Percentiles rank a stretch among this genome's conserved stretches.
Conservation (phyloP, 2,113 vertebrate genomes). For the Chaetops frenatus region DNA sequence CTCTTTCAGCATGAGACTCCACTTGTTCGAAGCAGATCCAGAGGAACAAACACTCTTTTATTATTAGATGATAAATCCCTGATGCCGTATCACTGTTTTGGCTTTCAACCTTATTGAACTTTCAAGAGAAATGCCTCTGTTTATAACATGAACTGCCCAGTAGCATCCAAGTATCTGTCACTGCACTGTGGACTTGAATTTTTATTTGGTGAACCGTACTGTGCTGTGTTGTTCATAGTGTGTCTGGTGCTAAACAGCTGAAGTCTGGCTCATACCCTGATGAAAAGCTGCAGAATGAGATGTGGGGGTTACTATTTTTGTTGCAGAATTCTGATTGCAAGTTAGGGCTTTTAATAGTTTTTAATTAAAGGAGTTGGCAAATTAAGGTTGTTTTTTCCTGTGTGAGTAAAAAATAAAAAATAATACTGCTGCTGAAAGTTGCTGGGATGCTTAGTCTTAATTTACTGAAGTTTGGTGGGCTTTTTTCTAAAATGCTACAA, state of each 20-base stretch:
- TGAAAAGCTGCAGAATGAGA: slow-evolving; percentile 29
- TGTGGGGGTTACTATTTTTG: background rate
- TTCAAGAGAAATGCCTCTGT: slow-evolving; percentile 49
- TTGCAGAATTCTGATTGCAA: background rate
- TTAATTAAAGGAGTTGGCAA: background rate
- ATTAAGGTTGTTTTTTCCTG: background rate
- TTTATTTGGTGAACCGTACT: background rate
- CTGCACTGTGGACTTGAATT: slow-evolving; percentile 26
- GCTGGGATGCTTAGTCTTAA: background rate
- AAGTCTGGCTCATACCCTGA: background rate
- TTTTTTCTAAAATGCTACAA: background rate
- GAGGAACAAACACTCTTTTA: slow-evolving; percentile 54
- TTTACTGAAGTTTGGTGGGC: background rate
- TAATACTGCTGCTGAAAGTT: background rate
- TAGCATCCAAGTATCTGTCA: slow-evolving; percentile 60
- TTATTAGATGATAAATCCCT: slow-evolving; percentile 62
- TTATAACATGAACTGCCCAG: slow-evolving; percentile 39
- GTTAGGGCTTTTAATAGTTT: background rate
- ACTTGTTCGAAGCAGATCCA: slow-evolving; percentile 6
- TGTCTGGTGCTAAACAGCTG: background rate
- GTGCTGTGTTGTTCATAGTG: background rate
- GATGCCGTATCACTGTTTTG: slow-evolving; percentile 41
- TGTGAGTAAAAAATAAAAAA: background rate
- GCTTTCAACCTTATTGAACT: slow-evolving; percentile 55
- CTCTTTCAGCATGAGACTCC: slow-evolving; percentile 23